phyloP scores from a whole-genome alignment of 2,113 vertebrate species.

The Leptobrachium leishanense region DNA sequence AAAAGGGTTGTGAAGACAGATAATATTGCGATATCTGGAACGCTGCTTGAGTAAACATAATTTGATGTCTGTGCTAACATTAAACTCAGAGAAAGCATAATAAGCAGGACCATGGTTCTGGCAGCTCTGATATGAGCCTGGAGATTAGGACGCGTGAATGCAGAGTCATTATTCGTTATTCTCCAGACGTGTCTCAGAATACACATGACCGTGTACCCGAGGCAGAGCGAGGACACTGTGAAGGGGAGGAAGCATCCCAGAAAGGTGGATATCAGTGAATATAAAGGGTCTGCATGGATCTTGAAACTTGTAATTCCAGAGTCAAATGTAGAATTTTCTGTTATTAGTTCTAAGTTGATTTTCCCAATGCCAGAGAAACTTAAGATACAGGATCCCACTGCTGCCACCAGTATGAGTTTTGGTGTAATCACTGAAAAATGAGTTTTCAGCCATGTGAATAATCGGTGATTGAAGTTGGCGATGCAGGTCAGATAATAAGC shows the following conservation, averaged over 20 bases:
- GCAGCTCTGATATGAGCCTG: slow-evolving; percentile 3
- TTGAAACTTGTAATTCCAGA: not conserved
- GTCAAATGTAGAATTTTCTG: not conserved
- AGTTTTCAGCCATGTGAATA: slow-evolving; percentile 6
- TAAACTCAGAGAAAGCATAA: not conserved
- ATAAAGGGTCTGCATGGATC: not conserved
- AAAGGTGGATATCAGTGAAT: not conserved
- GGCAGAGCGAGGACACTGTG: not conserved
- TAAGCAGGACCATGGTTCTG: not conserved
- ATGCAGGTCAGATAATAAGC: slow-evolving; percentile 1
- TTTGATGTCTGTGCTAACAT: not conserved
- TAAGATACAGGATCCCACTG: not conserved
- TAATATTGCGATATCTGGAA: too few species aligned
- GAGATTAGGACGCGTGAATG: not conserved
- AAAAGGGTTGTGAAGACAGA: too few species aligned
- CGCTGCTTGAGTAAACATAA: not conserved
- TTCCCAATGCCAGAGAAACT: not conserved
- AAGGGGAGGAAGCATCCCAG: slow-evolving; percentile 6
- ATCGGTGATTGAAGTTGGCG: not conserved
- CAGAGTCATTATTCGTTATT: not conserved
- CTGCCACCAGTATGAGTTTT: not conserved
- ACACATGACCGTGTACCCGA: not conserved
- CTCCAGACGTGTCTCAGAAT: slow-evolving; percentile 10
- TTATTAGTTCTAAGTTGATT: not conserved
- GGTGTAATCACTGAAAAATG: not conserved